Base-by-base conservation (phyloP, 1,140 invertebrate genomes). In the Temnothorax curvispinosus region DNA sequence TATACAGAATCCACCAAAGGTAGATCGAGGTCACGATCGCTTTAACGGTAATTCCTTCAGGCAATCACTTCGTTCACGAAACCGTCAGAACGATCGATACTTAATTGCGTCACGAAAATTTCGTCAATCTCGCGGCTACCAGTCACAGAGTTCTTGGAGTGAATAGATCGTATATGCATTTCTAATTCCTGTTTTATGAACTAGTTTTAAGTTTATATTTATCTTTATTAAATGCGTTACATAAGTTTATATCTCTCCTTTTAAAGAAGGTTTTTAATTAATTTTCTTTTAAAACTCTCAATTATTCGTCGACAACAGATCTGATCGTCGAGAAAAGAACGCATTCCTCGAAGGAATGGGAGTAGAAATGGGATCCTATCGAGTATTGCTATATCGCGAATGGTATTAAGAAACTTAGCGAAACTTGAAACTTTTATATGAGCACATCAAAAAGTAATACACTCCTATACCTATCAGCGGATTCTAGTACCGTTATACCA, bases 41-140 rank as follows among this genome's bases (percentile, higher is more conserved):
- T 89, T 89, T 89, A 90, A 90, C 89, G 89, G 89, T 90, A 90
- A 80, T 90, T 90, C 80, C 87, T 84, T 50, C 52, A 65, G 65
- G 81, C 88, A 87, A 58, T 89, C 80, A 67, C 52, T 78, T 74
- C 27, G 77, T 80, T 88, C 84, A 80, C 81, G 88, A 84, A 90
- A 87, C 52, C 9, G 11, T 72, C 75, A 11, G 15, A 64, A 82
- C 15, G 88, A 89, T 74, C 85, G 35, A 21, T 35, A 38, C 21
- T 62, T 87, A 74, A 87, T 90, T 87, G 44, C 80, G 32, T 75
- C 80, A 84, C 47, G 60, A 35, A 56, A 87, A 72, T 74, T 38
- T 71, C 74, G 54, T 38, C 69, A 89, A 72, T 74, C n/a, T 64
- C 13, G 58, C 41, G 38, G 5, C 56, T 27, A 85, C 13, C 15